Percentiles rank a stretch among this genome's conserved stretches.
Conservation (phyloP, 2,888 invertebrate genomes). For the Osmoderma eremita region DNA sequence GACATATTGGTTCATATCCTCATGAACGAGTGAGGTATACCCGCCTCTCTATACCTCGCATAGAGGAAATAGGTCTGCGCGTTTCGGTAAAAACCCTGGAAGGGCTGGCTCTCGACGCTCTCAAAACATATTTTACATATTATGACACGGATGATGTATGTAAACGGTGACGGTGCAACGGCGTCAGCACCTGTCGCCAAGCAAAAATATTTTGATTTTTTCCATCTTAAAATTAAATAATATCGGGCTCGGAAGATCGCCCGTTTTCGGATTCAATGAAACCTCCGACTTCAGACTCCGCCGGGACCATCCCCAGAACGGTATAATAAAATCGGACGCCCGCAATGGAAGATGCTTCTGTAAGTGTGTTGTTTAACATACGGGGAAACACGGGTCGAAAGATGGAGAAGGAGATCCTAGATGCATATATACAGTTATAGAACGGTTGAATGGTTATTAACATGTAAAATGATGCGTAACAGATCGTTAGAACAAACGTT, state of each 20-base stretch:
- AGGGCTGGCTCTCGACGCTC: background rate
- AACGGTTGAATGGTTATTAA: no score
- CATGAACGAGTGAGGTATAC: background rate
- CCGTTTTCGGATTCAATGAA: slow-evolving; percentile 9
- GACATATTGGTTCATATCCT: slow-evolving; percentile 37
- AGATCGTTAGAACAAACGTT: no score
- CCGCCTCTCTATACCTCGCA: background rate
- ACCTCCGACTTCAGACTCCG: background rate
- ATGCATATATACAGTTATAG: no score
- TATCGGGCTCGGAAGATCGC: slow-evolving; percentile 6
- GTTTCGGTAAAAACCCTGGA: background rate
- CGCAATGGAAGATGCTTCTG: background rate
- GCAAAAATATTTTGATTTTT: slow-evolving; percentile 37
- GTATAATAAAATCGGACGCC: background rate
- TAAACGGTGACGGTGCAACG: slow-evolving; percentile 14
- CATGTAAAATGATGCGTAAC: no score
- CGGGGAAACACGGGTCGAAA: no score
- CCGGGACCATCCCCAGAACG: background rate
- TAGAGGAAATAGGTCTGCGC: slow-evolving; percentile 15
- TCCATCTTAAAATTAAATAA: slow-evolving; percentile 27
- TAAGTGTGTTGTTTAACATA: background rate
- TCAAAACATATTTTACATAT: slow-evolving; percentile 40
- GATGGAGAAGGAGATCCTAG: no score
- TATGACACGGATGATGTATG: slow-evolving; percentile 37
- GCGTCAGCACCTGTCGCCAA: slow-evolving; percentile 7